Evolutionary conservation across 2,888 invertebrate species (phyloP).

Genomic region (Diaperis boleti): DNA sequence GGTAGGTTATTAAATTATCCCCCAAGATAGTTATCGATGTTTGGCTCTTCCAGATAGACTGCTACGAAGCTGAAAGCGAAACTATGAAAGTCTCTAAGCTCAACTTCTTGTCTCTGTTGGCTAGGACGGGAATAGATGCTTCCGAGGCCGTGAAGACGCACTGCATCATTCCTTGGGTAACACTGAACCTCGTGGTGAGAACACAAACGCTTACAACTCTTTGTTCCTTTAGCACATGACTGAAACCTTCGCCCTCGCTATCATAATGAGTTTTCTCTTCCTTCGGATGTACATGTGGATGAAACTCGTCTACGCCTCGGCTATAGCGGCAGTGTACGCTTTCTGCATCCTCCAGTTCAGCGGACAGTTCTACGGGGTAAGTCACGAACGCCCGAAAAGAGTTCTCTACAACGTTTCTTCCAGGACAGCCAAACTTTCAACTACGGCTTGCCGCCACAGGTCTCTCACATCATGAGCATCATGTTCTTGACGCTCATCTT

Average conservation of each 20-base stretch:
- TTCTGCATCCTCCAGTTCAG: slow-evolving; percentile 77
- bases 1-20: background rate
- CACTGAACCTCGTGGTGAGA: too few species aligned
- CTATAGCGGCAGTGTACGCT: slow-evolving; percentile 76
- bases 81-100: background rate
- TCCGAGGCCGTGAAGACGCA: background rate
- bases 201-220: too few species aligned
- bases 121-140: background rate
- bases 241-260: slow-evolving; percentile 74
- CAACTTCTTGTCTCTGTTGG: background rate
- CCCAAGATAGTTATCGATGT: background rate
- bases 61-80: slow-evolving; percentile 39
- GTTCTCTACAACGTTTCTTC: slow-evolving; percentile 54
- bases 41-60: slow-evolving; percentile 49
- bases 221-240: slow-evolving; percentile 77
- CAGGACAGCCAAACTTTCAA: slow-evolving; percentile 77
- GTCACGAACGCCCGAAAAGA: slow-evolving; percentile 36
- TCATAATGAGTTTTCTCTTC: slow-evolving; percentile 83
- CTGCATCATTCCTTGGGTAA: slow-evolving; percentile 53
- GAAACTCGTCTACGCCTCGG: slow-evolving; percentile 79
- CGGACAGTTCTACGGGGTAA: slow-evolving; percentile 66
- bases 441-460: slow-evolving; percentile 74
- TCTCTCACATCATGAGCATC: slow-evolving; percentile 81
- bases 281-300: slow-evolving; percentile 86
- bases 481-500: slow-evolving; percentile 81